Evolutionary conservation across 2,888 invertebrate species (phyloP), one percentile per base, ranked within the genome.

Genomic region (Heteromyza rotundicornis): DNA sequence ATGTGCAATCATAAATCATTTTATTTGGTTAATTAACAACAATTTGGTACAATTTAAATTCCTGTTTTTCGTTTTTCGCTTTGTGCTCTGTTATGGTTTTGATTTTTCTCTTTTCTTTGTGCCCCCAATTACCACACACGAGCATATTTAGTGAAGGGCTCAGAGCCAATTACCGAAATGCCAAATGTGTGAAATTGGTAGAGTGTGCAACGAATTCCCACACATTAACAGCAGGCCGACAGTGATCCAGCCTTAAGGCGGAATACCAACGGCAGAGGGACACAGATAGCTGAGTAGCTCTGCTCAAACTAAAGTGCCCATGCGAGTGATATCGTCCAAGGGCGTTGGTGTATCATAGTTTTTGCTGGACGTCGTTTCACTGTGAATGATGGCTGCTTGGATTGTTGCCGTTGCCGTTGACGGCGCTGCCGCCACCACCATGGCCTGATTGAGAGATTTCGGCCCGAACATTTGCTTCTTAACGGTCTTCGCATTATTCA

Each of bases 381-480:
- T n/a, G 24, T 40, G 49, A 60, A 60, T n/a, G 67, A 64, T 58
- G 44, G 57, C 54, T 55, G 47, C 47, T 32, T 16, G 19, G 27
- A 24, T 12, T 19, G 57, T 17, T 50, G 54, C 24, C 51, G 53
- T 8, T 51, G 56, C 40, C 40, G 55, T 1, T 50, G 56, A 7
- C 52, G 57, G 14, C 12, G 55, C 10, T 17, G 44, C 35, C 27
- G 53, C 19, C 7, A 49, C 22, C 3, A 19, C 5, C 19, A 49
- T 19, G 23, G 24, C 24, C 7, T 27, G 52, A 27, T 35, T 63
- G 63, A 67, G 65, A 64, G 57, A 62, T 61, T 63, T 64, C n/a
- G 66, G 61, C 8, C 53, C 57, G 27, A 77, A 75, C 68, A 77
- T 68, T 72, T 74, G 75, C 59, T 77, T 76, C 57, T 70, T 70